A percentile compares a stretch with the other conserved stretches of the same genome.
These are phyloP conservation scores for Tetranychus urticae DNA, from an alignment of 1,140 invertebrate genomes.

Conservation along the genomic window DNA sequence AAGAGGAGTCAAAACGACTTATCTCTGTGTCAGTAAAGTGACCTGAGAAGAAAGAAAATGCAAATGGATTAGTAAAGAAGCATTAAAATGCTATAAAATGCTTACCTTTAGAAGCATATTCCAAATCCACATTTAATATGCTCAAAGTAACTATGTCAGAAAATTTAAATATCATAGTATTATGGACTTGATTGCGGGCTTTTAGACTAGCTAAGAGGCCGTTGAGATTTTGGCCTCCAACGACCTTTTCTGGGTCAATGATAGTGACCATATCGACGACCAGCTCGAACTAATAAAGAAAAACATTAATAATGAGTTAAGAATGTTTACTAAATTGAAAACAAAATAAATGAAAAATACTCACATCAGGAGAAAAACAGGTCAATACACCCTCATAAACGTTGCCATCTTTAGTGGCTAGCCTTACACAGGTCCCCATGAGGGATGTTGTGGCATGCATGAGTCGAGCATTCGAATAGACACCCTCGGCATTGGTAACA, in stretches of 20 bases:
- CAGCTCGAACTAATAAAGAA: conserved; percentile 1
- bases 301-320: not conserved
- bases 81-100: not conserved
- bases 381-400: conserved; percentile 62
- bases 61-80: conserved; percentile 7
- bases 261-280: conserved; percentile 1
- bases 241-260: not conserved
- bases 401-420: conserved; percentile 34
- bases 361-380: conserved; percentile 45
- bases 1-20: conserved; percentile 33
- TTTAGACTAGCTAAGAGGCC: conserved; percentile 3
- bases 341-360: not conserved
- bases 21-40: conserved; percentile 47
- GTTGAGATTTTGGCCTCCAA: conserved; percentile 1
- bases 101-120: conserved; percentile 50
- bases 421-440: conserved; percentile 52
- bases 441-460: conserved; percentile 59
- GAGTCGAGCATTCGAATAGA: conserved; percentile 61
- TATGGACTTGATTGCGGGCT: conserved; percentile 15
- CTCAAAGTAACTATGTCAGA: conserved; percentile 53
- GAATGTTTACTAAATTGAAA: not conserved
- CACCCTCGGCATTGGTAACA: conserved; percentile 31
- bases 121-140: conserved; percentile 55
- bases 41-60: conserved; percentile 14
- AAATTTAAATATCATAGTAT: conserved; percentile 60